phyloP scores from a whole-genome alignment of 2,888 invertebrate genomes.

The Phaedon cochleariae region DNA sequence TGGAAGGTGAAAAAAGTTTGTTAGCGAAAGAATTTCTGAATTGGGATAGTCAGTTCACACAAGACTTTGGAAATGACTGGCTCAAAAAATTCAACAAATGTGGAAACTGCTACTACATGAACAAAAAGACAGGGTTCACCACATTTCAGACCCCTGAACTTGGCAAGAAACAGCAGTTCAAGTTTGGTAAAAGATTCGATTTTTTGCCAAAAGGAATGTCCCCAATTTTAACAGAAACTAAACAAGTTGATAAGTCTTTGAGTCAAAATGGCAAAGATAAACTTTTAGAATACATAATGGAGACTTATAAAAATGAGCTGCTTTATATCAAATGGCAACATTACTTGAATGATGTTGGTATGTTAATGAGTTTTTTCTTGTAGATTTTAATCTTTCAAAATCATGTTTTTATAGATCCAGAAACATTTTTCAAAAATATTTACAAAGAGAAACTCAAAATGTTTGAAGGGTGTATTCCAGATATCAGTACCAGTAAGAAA shows the following conservation, averaged over 20 bases:
- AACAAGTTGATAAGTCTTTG: constrained; percentile 47
- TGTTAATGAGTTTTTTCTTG: constrained; percentile 8
- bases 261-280: constrained; percentile 54
- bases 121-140: constrained; percentile 47
- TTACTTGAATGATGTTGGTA: constrained; percentile 51
- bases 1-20: constrained; percentile 24
- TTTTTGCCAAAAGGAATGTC: constrained; percentile 71
- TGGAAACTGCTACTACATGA: constrained; percentile 51
- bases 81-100: constrained; percentile 43
- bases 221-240: constrained; percentile 63
- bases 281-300: constrained; percentile 53
- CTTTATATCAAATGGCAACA: constrained; percentile 58
- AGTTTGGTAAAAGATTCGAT: constrained; percentile 61
- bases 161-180: constrained; percentile 52
- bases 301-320: constrained; percentile 55
- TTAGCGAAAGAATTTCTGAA: constrained; percentile 21
- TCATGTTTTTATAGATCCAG: constrained; percentile 52
- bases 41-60: constrained; percentile 28
- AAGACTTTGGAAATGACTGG: constrained; percentile 38
- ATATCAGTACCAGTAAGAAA: constrained; percentile 26
- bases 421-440: constrained; percentile 54
- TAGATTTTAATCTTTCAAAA: too few relatives aligned
- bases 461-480: constrained; percentile 50
- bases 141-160: constrained; percentile 39
- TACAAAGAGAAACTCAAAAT: constrained; percentile 54